Evolutionary conservation across 1,140 invertebrate species (phyloP).

Genomic region (Atta cephalotes): DNA sequence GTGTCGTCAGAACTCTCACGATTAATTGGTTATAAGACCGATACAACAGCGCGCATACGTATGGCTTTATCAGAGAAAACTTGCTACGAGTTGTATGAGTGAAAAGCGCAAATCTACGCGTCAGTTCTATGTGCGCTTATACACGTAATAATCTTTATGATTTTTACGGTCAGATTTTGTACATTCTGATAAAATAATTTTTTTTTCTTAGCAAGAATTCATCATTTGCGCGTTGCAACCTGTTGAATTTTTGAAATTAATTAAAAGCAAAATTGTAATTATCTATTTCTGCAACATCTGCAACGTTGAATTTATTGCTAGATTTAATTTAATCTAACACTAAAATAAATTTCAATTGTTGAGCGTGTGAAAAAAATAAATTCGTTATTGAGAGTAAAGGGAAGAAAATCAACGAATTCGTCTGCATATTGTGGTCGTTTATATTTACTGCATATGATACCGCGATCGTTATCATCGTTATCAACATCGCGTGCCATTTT

Average conservation of each 20-base stretch:
- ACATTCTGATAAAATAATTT: background rate
- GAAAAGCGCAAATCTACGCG: background rate
- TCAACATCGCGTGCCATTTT: slow-evolving; percentile 1
- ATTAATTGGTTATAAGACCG: slow-evolving; percentile 26
- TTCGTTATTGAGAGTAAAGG: background rate
- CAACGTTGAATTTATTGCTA: background rate
- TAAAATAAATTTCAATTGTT: background rate
- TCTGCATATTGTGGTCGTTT: background rate
- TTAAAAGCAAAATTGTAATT: background rate
- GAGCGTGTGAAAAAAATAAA: background rate
- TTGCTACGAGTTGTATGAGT: background rate
- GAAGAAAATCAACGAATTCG: background rate
- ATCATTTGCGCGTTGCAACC: slow-evolving; percentile 22
- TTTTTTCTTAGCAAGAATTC: slow-evolving; percentile 3
- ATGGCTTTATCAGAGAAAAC: background rate
- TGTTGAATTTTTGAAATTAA: slow-evolving; percentile 26
- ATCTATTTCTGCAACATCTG: background rate
- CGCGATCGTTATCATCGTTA: slow-evolving; percentile 28
- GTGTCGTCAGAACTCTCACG: background rate
- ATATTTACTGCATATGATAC: slow-evolving; percentile 11
- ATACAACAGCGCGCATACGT: background rate
- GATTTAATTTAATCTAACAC: background rate
- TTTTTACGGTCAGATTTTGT: background rate
- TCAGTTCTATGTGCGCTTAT: background rate
- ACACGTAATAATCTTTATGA: background rate